Percentiles rank a stretch among this genome's conserved stretches.
phyloP scores from a whole-genome alignment of 2,888 invertebrate species.

The Teleogryllus oceanicus region DNA sequence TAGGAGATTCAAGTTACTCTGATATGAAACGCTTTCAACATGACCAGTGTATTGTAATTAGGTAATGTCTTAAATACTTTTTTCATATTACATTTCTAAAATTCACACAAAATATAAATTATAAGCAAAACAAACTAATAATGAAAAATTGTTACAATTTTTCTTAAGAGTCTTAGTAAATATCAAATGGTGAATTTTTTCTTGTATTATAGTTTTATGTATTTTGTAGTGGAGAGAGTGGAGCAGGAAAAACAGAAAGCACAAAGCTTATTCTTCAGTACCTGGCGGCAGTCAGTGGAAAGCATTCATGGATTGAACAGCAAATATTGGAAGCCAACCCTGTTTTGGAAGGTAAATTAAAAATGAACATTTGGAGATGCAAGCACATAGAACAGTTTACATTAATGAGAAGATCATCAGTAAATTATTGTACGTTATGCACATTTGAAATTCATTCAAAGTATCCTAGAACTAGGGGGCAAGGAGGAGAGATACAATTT shows the following conservation, averaged over 20 bases:
- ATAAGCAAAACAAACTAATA: too few relatives aligned
- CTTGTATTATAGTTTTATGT: too few relatives aligned
- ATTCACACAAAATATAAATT: too few relatives aligned
- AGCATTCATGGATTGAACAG: slow-evolving; percentile 96
- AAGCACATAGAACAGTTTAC: background rate
- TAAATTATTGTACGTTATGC: background rate
- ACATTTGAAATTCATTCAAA: too few relatives aligned
- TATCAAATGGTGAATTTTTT: too few relatives aligned
- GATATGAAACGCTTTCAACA: slow-evolving; percentile 69
- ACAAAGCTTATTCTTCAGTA: slow-evolving; percentile 93
- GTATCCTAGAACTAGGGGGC: too few relatives aligned
- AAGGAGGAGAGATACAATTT: too few relatives aligned
- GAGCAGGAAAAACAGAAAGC: slow-evolving; percentile 94
- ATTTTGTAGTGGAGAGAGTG: slow-evolving; percentile 79
- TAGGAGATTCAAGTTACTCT: slow-evolving; percentile 86
- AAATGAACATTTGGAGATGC: background rate
- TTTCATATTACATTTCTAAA: slow-evolving; percentile 18
- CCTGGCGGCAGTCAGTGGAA: slow-evolving; percentile 87
- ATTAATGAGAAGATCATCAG: background rate
- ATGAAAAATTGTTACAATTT: too few relatives aligned
- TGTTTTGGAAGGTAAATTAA: slow-evolving; percentile 72
- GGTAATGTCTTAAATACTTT: slow-evolving; percentile 52
- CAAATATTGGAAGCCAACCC: slow-evolving; percentile 96
- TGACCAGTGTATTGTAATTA: slow-evolving; percentile 93
- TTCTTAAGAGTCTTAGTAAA: too few relatives aligned